phyloP scores from a whole-genome alignment of 2,888 invertebrate species.

The Operophtera brumata region DNA sequence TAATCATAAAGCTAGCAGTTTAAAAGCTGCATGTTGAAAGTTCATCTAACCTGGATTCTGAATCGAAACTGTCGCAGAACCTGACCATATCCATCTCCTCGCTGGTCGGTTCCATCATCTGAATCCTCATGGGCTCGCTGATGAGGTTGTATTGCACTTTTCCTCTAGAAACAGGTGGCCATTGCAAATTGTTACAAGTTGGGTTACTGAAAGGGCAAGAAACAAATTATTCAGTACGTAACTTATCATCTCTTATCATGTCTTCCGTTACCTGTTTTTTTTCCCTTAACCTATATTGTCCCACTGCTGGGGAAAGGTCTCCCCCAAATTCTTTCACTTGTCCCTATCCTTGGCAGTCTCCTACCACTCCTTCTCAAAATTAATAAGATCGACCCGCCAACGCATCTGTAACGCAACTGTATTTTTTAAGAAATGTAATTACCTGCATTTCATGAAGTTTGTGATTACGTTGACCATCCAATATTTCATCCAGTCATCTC shows the following conservation, averaged over 20 bases:
- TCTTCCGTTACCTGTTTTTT: too few relatives aligned
- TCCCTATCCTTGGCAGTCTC: too few relatives aligned
- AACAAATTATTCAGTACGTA: neutral
- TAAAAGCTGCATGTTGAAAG: too few relatives aligned
- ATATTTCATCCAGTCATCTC: conserved; percentile 34
- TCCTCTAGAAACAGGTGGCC: conserved; percentile 12
- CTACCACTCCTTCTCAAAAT: too few relatives aligned
- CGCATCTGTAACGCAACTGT: too few relatives aligned
- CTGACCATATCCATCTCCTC: conserved; percentile 14
- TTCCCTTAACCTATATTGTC: too few relatives aligned
- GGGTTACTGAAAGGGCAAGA: conserved; percentile 7
- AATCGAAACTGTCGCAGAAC: conserved; percentile 22
- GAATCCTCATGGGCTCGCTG: neutral
- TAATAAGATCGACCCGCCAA: too few relatives aligned
- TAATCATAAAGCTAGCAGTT: too few relatives aligned
- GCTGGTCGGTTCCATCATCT: conserved; percentile 4
- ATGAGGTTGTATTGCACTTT: conserved; percentile 8
- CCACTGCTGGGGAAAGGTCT: too few relatives aligned
- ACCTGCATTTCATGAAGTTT: conserved; percentile 27
- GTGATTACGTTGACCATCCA: conserved; percentile 32
- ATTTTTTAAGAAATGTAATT: too few relatives aligned
- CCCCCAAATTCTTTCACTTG: too few relatives aligned
- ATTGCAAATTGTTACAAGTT: neutral
- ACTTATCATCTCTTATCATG: too few relatives aligned
- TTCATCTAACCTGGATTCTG: conserved; percentile 5